A percentile compares a stretch with the other conserved stretches of the same genome.
These are phyloP conservation scores for Paraescarpia echinospica DNA, from an alignment of 1,140 invertebrate species.

Conservation along the genomic window DNA sequence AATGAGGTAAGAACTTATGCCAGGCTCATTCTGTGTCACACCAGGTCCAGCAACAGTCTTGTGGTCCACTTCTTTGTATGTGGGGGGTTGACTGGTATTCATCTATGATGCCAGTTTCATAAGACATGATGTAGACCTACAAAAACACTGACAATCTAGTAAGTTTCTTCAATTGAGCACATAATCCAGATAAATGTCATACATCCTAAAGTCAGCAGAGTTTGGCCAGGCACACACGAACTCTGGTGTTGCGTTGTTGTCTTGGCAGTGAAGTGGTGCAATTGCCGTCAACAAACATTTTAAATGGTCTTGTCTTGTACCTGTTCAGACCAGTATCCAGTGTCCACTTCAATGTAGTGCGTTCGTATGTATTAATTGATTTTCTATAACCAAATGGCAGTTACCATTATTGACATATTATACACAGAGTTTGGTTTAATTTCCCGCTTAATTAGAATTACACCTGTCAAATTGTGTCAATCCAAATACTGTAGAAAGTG, in stretches of 20 bases:
- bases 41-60: background rate
- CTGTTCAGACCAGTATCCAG: background rate
- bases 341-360: background rate
- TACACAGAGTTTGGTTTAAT: background rate
- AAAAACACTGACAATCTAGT: background rate
- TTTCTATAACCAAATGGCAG: background rate
- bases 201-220: background rate
- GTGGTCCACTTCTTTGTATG: too few relatives aligned
- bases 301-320: background rate
- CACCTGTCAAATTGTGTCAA: background rate
- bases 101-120: background rate
- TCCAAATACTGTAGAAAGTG: background rate
- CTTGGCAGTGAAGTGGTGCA: background rate
- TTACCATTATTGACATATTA: background rate
- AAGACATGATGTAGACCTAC: too few relatives aligned
- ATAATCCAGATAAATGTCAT: too few relatives aligned
- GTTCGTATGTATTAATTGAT: background rate
- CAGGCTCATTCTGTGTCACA: background rate
- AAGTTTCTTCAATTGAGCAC: background rate
- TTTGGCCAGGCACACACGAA: background rate
- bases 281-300: background rate
- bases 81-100: too few relatives aligned
- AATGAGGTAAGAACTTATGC: background rate
- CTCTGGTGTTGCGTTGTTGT: background rate
- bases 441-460: background rate